These are phyloP conservation scores for Columbina picui DNA, from an alignment of 2,113 vertebrate genomes.

Conservation along the genomic window DNA sequence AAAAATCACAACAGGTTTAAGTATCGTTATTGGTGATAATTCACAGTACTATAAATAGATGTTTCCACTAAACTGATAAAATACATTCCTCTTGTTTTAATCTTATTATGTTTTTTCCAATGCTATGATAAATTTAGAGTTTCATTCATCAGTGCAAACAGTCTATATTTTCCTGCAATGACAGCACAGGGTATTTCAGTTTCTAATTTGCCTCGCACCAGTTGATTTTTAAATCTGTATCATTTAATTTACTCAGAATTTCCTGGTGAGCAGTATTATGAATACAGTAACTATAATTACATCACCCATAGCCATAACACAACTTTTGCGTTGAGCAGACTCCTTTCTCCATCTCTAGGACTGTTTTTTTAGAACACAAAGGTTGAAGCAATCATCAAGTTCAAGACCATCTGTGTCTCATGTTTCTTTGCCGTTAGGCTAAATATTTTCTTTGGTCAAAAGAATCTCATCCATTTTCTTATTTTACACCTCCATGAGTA, in stretches of 20 bases:
- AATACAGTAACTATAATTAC: background rate
- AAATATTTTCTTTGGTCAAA: background rate
- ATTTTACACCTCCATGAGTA: background rate
- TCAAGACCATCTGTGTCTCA: background rate
- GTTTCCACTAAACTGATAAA: background rate
- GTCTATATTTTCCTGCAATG: background rate
- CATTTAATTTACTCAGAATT: background rate
- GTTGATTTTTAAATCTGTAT: background rate
- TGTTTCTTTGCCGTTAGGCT: background rate
- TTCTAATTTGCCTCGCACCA: background rate
- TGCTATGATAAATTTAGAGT: background rate
- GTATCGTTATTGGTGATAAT: background rate
- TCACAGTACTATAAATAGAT: background rate
- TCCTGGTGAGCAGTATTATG: background rate
- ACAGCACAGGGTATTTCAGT: background rate
- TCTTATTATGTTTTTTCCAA: background rate
- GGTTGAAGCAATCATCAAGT: background rate
- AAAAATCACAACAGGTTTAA: background rate
- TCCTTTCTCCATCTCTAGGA: background rate
- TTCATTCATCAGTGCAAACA: background rate
- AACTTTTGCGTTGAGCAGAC: background rate
- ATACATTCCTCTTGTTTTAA: background rate
- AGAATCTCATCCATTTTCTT: background rate
- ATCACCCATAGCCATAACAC: background rate
- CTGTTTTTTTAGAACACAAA: background rate